Base-by-base conservation (phyloP, 2,888 invertebrate species). In the Latrodectus elegans region DNA sequence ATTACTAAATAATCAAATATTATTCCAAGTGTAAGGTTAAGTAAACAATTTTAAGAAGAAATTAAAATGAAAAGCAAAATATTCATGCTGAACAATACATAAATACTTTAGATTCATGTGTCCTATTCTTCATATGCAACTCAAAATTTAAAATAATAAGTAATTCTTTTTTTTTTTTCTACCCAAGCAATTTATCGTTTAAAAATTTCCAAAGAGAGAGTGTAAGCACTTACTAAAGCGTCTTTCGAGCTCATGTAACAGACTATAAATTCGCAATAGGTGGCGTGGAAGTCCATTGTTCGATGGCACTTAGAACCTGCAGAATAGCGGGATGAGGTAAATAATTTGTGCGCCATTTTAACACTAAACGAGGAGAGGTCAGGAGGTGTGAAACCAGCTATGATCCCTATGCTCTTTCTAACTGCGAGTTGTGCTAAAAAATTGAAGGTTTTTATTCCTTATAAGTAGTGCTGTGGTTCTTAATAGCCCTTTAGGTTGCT, bases 261-360 rank as follows among this genome's bases (percentile, higher is more conserved):
- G 70, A 74, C 68, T 75, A 68, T 82, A 82, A 82, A 82, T 70
- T 82, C 82, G 49, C 75, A 75, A 75, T 75, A 55, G 82, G 82
- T 74, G 82, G 81, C 81, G 55, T 49, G 80, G 65, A 11, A 60
- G 72, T 17, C 75, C 60, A 75, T 75, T 82, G 82, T 75, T 82
- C 17, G 70, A 70, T 75, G 82, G 82, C 75, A 75, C 82, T 82
- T 82, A 75, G 76, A 65, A 65, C 60, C 65, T 75, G 70, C 75
- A 15, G 80, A 52, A 55, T 64, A 51, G 64, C 53, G 64, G 75
- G 26, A 70, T 70, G 68, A 74, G 74, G 67, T 38, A 82, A 82
- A 82, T 82, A 82, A 82, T 82, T 73, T 82, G 64, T 74, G 73
- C 73, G 51, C 53, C 65, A 67, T 82, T 82, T 73, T 70, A n/a